Evolutionary conservation across 2,888 invertebrate species (phyloP), one percentile per base, ranked within the genome.

Genomic region (Enchytraeus crypticus): DNA sequence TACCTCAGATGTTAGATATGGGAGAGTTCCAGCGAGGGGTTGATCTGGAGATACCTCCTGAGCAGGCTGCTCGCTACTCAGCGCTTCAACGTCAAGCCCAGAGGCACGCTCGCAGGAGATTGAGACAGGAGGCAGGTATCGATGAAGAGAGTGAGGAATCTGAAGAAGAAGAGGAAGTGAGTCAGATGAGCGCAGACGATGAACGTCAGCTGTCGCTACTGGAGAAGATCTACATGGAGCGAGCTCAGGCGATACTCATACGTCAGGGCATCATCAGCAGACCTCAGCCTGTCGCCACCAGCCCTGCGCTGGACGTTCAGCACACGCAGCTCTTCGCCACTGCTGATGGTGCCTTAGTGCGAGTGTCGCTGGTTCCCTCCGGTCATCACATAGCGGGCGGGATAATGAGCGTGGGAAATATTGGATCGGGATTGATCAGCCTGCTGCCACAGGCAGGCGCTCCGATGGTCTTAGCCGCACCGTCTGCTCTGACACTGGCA

Each of bases 31-130:
- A 47, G 21, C 66, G 65, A 29, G n/a, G n/a, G n/a, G 65, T 66
- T 29, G 69, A 70, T 27, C 70, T 70, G 60, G 64, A 69, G 32
- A 74, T 76, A 57, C 75, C 76, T 21, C 74, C 77, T 14, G 77
- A 77, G 60, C 75, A 76, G 61, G 73, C 69, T 34, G 76, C 75
- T 55, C 73, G 72, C 64, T 77, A 76, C 61, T 71, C 73, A 56
- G 71, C 68, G 43, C 66, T 76, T 26, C 74, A 74, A 84, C 59
- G 92, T 79, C 67, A 92, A 82, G 77, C 90, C 87, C 72, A 91
- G 81, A 69, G 91, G 83, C 77, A 92, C 78, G 69, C 91, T 87
- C 70, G 90, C 81, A 26, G 51, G 43, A 21, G 49, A n/a, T 43
- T 51, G 51, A 54, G 57, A 11, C 46, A 32, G 27, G 54, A 45